A percentile compares a stretch with the other conserved stretches of the same genome.
These are phyloP conservation scores for Anoplius nigerrimus DNA, from an alignment of 2,888 invertebrate genomes.

Conservation along the genomic window DNA sequence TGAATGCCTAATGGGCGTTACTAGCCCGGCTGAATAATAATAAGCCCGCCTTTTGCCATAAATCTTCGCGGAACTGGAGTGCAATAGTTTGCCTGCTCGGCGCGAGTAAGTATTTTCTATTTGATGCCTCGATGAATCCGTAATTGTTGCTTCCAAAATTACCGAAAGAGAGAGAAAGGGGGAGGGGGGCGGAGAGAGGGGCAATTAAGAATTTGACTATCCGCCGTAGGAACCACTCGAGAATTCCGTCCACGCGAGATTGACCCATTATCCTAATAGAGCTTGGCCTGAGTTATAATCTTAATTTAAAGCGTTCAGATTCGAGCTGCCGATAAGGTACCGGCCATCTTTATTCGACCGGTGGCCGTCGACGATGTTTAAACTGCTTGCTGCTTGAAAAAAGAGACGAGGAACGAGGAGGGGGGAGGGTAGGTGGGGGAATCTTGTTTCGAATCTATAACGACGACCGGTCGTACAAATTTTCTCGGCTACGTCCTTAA, in stretches of 20 bases:
- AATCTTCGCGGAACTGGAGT: conserved; percentile 5
- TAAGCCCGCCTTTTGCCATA: conserved; percentile 1
- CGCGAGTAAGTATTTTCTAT: no score
- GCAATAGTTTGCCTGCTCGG: no score
- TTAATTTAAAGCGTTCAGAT: conserved; percentile 44
- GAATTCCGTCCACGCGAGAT: conserved; percentile 12
- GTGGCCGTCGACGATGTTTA: conserved; percentile 19
- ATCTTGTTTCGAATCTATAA: conserved; percentile 64
- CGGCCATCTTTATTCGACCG: conserved; percentile 46
- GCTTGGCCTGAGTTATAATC: conserved; percentile 38
- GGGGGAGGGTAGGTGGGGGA: conserved; percentile 38
- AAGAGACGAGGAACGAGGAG: neutral
- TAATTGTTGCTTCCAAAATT: no score
- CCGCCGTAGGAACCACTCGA: no score
- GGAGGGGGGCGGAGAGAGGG: no score
- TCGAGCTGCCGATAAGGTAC: conserved; percentile 39
- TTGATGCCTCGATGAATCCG: no score
- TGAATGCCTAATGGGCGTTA: conserved; percentile 1
- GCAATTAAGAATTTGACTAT: no score
- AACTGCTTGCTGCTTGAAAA: no score
- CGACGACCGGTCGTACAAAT: conserved; percentile 65
- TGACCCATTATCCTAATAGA: conserved; percentile 40
- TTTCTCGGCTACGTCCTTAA: conserved; percentile 50
- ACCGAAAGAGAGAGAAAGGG: no score
- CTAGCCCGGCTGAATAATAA: conserved; percentile 3